These are phyloP conservation scores for Macrotus californicus DNA, from an alignment of 2,113 vertebrate species.

Conservation along the genomic window DNA sequence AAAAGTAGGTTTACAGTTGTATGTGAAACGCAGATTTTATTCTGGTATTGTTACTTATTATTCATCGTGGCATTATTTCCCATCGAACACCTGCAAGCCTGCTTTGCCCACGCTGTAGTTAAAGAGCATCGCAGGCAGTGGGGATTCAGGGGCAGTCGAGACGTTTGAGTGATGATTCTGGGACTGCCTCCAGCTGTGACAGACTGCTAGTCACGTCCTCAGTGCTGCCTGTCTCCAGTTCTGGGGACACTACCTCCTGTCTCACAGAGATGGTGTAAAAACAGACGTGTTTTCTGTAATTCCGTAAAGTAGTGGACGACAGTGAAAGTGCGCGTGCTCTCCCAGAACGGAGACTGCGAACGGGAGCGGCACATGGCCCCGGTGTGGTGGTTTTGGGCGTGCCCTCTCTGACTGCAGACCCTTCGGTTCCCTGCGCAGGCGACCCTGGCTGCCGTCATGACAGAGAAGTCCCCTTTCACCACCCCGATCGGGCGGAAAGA, in stretches of 20 bases:
- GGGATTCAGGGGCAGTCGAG: background rate
- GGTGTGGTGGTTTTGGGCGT: too few relatives aligned
- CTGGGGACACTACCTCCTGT: background rate
- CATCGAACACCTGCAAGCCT: background rate
- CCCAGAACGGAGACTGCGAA: background rate
- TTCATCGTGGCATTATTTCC: background rate
- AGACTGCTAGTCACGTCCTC: background rate
- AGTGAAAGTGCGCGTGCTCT: background rate
- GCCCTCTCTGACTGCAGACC: background rate
- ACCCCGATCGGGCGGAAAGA: conserved; percentile 95
- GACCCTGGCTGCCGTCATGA: conserved; percentile 95
- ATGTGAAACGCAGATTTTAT: background rate
- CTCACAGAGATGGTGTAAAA: background rate
- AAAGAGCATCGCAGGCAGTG: background rate
- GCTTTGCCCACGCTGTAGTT: background rate
- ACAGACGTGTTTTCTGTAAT: background rate
- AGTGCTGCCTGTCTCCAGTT: background rate
- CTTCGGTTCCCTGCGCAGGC: conserved; percentile 81
- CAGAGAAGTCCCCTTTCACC: conserved; percentile 96
- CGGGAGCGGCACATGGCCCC: background rate
- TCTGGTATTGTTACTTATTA: background rate
- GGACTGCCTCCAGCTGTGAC: background rate
- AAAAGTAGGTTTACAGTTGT: background rate
- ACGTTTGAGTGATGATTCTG: background rate
- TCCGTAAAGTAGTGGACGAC: too few relatives aligned